phyloP scores from a whole-genome alignment of 2,113 vertebrate genomes.

The Macquaria australasica region DNA sequence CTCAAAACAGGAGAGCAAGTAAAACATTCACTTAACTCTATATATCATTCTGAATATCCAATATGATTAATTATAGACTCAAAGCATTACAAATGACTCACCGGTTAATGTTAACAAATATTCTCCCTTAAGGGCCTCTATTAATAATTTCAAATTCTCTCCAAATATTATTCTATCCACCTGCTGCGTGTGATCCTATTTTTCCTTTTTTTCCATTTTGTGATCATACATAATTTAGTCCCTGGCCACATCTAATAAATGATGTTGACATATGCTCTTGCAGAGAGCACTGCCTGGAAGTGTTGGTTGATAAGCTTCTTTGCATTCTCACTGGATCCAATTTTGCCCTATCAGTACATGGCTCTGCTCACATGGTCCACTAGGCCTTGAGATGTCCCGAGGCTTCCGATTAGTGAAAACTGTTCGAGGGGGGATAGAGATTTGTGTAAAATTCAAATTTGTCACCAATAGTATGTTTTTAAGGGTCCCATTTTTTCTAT shows the following conservation, averaged over 20 bases:
- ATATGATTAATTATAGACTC: conserved; percentile 85
- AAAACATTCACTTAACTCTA: conserved; percentile 76
- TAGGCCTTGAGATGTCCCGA: conserved; percentile 80
- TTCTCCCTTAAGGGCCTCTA: conserved; percentile 84
- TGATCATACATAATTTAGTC: conserved; percentile 89
- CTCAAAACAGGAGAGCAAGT: conserved; percentile 52
- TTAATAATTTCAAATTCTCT: conserved; percentile 88
- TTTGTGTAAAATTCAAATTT: conserved; percentile 75
- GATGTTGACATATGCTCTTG: conserved; percentile 90
- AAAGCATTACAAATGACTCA: conserved; percentile 81
- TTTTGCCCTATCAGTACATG: conserved; percentile 86
- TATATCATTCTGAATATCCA: conserved; percentile 79
- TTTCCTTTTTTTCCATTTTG: conserved; percentile 77
- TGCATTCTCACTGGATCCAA: conserved; percentile 89
- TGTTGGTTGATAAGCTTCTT: conserved; percentile 88
- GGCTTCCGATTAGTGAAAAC: conserved; percentile 85
- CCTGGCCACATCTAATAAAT: conserved; percentile 89
- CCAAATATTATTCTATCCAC: conserved; percentile 87
- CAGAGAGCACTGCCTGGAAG: conserved; percentile 85
- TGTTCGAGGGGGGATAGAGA: conserved; percentile 55
- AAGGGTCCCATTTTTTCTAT: not conserved
- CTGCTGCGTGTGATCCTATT: conserved; percentile 83
- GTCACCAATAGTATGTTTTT: conserved; percentile 69
- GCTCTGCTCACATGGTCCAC: conserved; percentile 83
- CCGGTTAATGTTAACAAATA: conserved; percentile 87